Evolutionary conservation across 2,797 vertebrate genomes (phyloP).

Genomic region (Pelobates cultripes): DNA sequence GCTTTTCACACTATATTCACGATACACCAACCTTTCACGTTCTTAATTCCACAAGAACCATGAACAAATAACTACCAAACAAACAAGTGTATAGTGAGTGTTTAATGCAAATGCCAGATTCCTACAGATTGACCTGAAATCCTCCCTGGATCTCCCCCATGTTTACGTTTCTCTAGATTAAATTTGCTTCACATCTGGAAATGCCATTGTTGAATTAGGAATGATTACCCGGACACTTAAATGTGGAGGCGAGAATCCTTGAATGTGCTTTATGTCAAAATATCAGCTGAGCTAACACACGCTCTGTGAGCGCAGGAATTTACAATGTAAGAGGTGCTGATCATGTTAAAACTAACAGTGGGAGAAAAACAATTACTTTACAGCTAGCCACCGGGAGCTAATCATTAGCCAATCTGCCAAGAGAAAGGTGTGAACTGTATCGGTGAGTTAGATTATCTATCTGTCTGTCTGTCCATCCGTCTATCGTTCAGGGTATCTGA

Average conservation of each 20-base stretch:
- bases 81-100: too few species aligned
- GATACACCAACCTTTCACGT: too few species aligned
- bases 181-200: slow-evolving; percentile 35
- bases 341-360: slow-evolving; percentile 14
- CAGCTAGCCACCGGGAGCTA: slow-evolving; percentile 1
- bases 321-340: slow-evolving; percentile 21
- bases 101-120: not conserved
- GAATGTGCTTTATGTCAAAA: slow-evolving; percentile 19
- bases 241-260: slow-evolving; percentile 30
- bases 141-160: not conserved
- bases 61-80: too few species aligned
- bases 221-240: not conserved
- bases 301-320: slow-evolving; percentile 11
- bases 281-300: slow-evolving; percentile 50
- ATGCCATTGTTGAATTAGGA: slow-evolving; percentile 33
- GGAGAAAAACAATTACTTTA: slow-evolving; percentile 17
- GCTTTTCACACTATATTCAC: too few species aligned
- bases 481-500: too few species aligned
- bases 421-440: not conserved
- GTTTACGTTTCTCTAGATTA: not conserved
- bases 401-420: slow-evolving; percentile 27
- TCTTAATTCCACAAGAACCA: too few species aligned
- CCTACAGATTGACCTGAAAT: not conserved
- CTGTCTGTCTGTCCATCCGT: too few species aligned
- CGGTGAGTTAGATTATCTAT: too few species aligned